Base-by-base conservation (phyloP, 2,888 invertebrate species). In the Ichneumoninae sp. region DNA sequence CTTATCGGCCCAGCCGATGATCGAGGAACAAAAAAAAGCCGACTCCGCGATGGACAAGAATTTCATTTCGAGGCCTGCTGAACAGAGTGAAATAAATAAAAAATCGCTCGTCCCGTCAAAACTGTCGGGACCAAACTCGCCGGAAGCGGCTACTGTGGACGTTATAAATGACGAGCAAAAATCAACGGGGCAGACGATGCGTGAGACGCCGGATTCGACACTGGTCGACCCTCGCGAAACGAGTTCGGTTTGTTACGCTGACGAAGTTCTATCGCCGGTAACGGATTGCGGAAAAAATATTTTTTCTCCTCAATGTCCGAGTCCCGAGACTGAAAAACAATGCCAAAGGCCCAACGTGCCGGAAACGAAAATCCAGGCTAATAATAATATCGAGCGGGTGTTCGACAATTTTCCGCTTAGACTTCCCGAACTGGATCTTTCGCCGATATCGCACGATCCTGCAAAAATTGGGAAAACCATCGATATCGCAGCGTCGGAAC, bases 401-500 rank as follows among this genome's bases (percentile, higher is more conserved):
- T 66, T 76, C n/a, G 75, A 36, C 19, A 70, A 79, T 83, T 52
- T 81, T 19, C n/a, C 75, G 13, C 50, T 47, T 40, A 63, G 50
- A 69, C 73, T 83, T 19, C 77, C 80, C 7, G 80, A 68, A 40
- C 77, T 81, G 19, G 74, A 83, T 77, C 63, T 83, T 1, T 81
- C 81, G 4, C 74, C 74, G 4, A 81, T 78, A 19, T 26, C 40
- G 30, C 74, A 30, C 8, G n/a, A 75, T 30, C 63, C 33, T 1
- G 4, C 16, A 16, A 78, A 44, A 19, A 66, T 69, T 57, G 47
- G 40, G 16, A 69, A 8, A 16, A 19, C 52, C 13, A 36, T 65
- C 5, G 40, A 75, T 54, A 0, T 19, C 0, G 16, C 22, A 1
- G 50, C n/a, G 30, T 54, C 65, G 10, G 30, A 36, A 57, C 26